Conservation (phyloP, 2,888 invertebrate species). For the Amphimallon solstitiale region DNA sequence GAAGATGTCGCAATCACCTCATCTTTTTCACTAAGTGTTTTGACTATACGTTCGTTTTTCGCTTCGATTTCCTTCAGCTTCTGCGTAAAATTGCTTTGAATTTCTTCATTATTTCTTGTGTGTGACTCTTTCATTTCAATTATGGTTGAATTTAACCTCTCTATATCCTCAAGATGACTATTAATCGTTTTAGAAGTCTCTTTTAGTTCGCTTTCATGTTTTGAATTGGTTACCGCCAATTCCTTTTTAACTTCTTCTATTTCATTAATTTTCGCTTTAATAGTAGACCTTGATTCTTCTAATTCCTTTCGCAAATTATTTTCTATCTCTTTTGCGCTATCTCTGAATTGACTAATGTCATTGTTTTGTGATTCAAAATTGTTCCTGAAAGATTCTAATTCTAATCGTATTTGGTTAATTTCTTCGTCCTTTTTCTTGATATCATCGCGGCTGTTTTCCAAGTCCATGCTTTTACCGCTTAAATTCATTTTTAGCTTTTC, state of each 20-base stretch:
- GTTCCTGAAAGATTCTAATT: conserved; percentile 56
- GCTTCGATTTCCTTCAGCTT: conserved; percentile 43
- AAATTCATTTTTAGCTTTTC: conserved; percentile 60
- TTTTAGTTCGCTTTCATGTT: conserved; percentile 54
- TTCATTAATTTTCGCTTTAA: conserved; percentile 58
- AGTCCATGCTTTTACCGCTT: conserved; percentile 67
- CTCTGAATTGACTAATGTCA: conserved; percentile 58
- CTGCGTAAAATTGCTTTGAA: conserved; percentile 45
- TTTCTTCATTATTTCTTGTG: conserved; percentile 44
- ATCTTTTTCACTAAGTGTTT: conserved; percentile 51
- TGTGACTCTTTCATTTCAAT: conserved; percentile 44
- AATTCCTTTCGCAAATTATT: conserved; percentile 56
- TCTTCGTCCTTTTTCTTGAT: conserved; percentile 56
- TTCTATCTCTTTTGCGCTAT: conserved; percentile 56
- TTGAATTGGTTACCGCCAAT: conserved; percentile 50
- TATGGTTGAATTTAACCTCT: conserved; percentile 49
- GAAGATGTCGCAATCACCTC: conserved; percentile 48
- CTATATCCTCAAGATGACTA: conserved; percentile 46
- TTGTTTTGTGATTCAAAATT: conserved; percentile 53
- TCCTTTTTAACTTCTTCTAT: conserved; percentile 59
- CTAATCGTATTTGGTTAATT: conserved; percentile 56
- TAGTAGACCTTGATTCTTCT: conserved; percentile 55
- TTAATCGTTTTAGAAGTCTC: conserved; percentile 47
- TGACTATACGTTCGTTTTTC: conserved; percentile 47
- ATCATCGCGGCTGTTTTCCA: conserved; percentile 65